Conservation (phyloP, 23 tunicate species). For the Diplosoma virens region DNA sequence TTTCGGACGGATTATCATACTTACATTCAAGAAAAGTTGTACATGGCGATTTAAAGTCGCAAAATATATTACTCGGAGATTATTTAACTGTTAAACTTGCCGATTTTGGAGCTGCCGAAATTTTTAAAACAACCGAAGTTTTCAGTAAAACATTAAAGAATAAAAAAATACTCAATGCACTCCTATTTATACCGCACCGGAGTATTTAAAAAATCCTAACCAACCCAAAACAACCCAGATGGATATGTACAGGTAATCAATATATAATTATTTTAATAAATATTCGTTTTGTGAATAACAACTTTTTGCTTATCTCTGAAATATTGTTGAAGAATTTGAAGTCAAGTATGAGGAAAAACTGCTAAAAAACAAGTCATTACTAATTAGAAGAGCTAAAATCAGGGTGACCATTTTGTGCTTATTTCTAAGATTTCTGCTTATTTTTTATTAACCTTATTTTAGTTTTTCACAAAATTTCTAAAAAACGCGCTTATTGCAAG, state of each 20-base stretch:
- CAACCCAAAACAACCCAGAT: neutral
- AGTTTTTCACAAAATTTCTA: too few relatives aligned
- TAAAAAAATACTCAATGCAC: neutral
- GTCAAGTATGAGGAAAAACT: too few relatives aligned
- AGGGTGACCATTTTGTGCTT: too few relatives aligned
- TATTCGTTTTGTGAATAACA: too few relatives aligned
- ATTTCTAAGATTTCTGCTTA: too few relatives aligned
- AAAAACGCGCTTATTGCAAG: too few relatives aligned
- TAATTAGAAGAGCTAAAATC: too few relatives aligned
- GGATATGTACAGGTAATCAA: neutral
- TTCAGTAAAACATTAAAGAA: neutral
- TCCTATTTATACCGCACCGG: neutral
- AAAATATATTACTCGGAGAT: conserved; percentile 2
- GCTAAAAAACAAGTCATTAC: too few relatives aligned
- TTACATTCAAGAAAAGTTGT: conserved; percentile 3
- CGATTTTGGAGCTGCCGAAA: conserved; percentile 18
- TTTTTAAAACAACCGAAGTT: neutral
- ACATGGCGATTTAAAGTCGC: conserved; percentile 25
- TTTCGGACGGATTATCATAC: conserved; percentile 9
- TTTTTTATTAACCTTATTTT: too few relatives aligned
- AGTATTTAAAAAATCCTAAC: neutral
- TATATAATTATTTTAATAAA: too few relatives aligned
- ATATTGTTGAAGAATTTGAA: too few relatives aligned
- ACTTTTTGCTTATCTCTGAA: too few relatives aligned
- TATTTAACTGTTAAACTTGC: neutral